Percentiles rank a stretch among this genome's conserved stretches.
Evolutionary conservation across 2,797 vertebrate genomes (phyloP).

Genomic region (Champsocephalus gunnari): DNA sequence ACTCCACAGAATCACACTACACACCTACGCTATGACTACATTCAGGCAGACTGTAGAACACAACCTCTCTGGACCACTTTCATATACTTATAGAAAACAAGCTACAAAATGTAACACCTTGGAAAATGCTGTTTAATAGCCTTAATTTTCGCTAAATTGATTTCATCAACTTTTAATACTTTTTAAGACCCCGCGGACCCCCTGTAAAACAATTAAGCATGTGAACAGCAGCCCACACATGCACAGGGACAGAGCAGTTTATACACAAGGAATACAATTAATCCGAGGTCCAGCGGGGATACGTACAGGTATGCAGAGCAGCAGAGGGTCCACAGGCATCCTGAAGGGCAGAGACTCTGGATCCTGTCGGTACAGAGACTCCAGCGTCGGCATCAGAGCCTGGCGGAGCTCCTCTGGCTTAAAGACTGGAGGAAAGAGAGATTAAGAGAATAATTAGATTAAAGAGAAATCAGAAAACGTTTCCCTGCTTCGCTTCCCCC

Average conservation of each 20-base stretch:
- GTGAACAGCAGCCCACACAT: background rate
- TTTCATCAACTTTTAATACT: too few relatives aligned
- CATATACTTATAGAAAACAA: too few relatives aligned
- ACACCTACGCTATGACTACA: too few relatives aligned
- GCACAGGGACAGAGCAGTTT: background rate
- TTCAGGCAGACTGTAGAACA: too few relatives aligned
- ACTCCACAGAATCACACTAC: too few relatives aligned
- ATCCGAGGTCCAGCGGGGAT: background rate
- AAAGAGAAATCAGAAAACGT: background rate
- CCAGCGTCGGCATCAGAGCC: conserved; percentile 97
- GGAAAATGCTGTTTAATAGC: too few relatives aligned
- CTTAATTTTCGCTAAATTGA: too few relatives aligned
- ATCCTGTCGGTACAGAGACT: conserved; percentile 97
- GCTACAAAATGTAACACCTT: too few relatives aligned
- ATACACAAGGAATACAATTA: background rate
- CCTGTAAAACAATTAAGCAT: too few relatives aligned
- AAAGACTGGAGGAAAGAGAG: conserved; percentile 86
- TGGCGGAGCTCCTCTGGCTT: conserved; percentile 99
- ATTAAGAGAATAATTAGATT: background rate
- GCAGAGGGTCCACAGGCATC: conserved; percentile 96
- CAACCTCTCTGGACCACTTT: too few relatives aligned
- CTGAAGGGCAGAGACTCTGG: conserved; percentile 98
- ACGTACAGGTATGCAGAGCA: conserved; percentile 97
- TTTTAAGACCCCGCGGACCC: too few relatives aligned
- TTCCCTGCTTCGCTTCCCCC: background rate